Percentiles rank a stretch among this genome's conserved stretches.
Evolutionary conservation across 2,888 invertebrate genomes (phyloP).

Genomic region (Dicycla oo): DNA sequence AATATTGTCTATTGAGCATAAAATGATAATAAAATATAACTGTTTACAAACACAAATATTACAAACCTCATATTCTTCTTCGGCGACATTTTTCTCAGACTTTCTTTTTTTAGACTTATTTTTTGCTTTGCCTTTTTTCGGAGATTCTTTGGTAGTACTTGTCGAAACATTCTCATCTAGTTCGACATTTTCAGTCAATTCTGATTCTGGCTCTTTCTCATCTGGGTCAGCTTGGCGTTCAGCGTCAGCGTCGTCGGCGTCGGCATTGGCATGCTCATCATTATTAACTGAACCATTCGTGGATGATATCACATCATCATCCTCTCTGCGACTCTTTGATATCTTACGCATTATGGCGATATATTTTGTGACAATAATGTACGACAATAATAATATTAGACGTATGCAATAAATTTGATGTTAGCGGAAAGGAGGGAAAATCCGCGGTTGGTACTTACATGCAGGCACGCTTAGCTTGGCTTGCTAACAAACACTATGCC

Average conservation of each 20-base stretch:
- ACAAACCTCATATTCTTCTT: constrained; percentile 90
- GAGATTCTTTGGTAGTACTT: constrained; percentile 66
- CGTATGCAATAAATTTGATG: neutral
- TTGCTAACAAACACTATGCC: constrained; percentile 41
- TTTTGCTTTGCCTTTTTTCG: constrained; percentile 73
- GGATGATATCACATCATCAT: constrained; percentile 86
- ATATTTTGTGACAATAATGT: constrained; percentile 69
- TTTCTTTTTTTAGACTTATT: constrained; percentile 80
- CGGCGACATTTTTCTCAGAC: constrained; percentile 75
- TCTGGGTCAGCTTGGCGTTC: constrained; percentile 67
- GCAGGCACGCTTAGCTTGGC: constrained; percentile 27
- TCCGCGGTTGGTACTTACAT: constrained; percentile 24
- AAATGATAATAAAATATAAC: neutral
- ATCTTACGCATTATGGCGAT: constrained; percentile 81
- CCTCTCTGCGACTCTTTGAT: constrained; percentile 85
- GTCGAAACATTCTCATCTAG: constrained; percentile 70
- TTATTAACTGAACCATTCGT: constrained; percentile 84
- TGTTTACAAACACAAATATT: constrained; percentile 47
- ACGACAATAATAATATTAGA: constrained; percentile 20
- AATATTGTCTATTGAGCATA: neutral
- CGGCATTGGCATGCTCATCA: constrained; percentile 66
- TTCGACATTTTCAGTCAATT: constrained; percentile 68
- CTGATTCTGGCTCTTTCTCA: constrained; percentile 68
- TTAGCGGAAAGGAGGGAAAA: constrained; percentile 66
- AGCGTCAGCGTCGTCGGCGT: constrained; percentile 40